Conservation (phyloP, 2,113 vertebrate genomes). For the Heliornis fulica region DNA sequence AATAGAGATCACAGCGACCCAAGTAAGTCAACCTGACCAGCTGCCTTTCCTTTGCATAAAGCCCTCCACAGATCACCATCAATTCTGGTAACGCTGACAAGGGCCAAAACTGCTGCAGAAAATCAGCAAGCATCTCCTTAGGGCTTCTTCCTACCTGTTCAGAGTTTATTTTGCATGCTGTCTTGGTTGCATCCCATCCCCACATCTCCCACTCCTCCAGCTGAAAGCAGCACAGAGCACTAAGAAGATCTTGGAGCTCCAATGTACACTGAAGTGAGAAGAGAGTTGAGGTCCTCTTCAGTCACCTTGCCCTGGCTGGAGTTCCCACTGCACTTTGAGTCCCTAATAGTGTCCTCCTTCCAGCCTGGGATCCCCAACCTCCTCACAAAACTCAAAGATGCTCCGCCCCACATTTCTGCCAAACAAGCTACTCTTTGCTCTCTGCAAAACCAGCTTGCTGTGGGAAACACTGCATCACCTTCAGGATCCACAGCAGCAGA, state of each 20-base stretch:
- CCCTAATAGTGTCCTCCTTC: neutral
- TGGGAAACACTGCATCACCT: neutral
- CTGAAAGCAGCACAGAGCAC: neutral
- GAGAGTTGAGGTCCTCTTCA: neutral
- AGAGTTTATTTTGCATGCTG: neutral
- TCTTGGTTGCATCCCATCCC: neutral
- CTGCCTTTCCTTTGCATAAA: constrained; percentile 18
- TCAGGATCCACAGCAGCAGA: neutral
- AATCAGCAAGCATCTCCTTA: neutral
- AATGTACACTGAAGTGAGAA: accelerated
- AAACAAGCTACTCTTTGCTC: neutral
- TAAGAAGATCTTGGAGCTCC: neutral
- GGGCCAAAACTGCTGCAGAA: neutral
- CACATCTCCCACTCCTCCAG: neutral
- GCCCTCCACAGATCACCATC: neutral
- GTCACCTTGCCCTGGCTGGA: neutral
- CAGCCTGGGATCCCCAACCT: neutral
- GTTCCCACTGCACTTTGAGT: accelerated
- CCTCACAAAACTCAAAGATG: neutral
- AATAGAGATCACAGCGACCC: constrained; percentile 30
- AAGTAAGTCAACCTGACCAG: constrained; percentile 33
- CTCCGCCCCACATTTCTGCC: neutral
- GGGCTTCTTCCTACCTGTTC: neutral
- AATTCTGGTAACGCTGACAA: neutral
- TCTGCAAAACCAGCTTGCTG: neutral